A percentile compares a stretch with the other conserved stretches of the same genome.
Conservation (phyloP, 2,888 invertebrate genomes). For the Eucera pruinosa region DNA sequence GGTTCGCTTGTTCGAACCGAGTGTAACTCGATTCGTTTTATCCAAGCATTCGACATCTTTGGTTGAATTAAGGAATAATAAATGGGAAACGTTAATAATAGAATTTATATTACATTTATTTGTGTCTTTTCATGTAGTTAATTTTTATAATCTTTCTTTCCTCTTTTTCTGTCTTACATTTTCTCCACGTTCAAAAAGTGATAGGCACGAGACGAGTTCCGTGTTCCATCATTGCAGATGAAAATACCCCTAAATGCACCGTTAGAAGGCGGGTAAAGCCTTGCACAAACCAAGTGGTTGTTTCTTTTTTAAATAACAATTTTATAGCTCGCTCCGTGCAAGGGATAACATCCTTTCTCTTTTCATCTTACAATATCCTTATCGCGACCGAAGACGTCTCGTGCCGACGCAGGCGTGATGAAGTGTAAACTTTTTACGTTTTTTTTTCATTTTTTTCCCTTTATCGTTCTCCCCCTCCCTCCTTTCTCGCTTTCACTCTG, state of each 20-base stretch:
- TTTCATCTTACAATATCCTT: constrained; percentile 37
- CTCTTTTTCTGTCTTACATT: constrained; percentile 55
- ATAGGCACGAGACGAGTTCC: constrained; percentile 64
- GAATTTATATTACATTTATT: constrained; percentile 84
- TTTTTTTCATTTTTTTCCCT: constrained; percentile 4
- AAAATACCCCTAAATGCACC: constrained; percentile 41
- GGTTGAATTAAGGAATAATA: constrained; percentile 26
- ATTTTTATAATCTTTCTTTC: constrained; percentile 72
- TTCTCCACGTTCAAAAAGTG: constrained; percentile 61
- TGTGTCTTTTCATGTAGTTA: constrained; percentile 80
- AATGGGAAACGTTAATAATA: constrained; percentile 63
- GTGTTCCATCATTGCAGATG: constrained; percentile 39
- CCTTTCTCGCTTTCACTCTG: no score
- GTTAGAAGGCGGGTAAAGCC: constrained; percentile 42
- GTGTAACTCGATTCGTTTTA: no score
- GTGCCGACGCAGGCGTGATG: constrained; percentile 71
- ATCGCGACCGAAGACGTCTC: constrained; percentile 65
- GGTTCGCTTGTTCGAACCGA: no score
- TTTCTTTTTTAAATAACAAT: constrained; percentile 62
- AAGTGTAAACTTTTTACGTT: constrained; percentile 62
- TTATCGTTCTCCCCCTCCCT: no score
- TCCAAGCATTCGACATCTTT: no score
- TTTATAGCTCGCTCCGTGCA: constrained; percentile 44
- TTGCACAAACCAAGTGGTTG: constrained; percentile 57
- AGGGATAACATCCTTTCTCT: constrained; percentile 43